Conservation (phyloP, 2,113 vertebrate genomes). For the Rallus limicola region DNA sequence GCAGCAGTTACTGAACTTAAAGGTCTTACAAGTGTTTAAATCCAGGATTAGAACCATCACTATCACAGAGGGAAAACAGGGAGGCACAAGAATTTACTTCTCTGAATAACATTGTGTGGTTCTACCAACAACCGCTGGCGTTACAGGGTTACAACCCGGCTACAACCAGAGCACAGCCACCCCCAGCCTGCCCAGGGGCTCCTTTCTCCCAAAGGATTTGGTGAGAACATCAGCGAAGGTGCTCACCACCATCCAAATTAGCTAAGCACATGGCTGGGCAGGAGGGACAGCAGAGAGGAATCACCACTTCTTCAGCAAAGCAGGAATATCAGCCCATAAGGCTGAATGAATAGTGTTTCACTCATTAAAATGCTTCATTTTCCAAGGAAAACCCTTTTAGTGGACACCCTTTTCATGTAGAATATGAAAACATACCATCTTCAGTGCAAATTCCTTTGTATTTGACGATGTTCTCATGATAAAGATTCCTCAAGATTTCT, state of each 20-base stretch:
- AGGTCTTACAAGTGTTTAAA: background rate
- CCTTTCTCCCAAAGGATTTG: no score
- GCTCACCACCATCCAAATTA: background rate
- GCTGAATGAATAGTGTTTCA: background rate
- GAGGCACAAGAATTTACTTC: background rate
- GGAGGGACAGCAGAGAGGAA: background rate
- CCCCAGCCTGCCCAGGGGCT: background rate
- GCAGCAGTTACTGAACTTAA: background rate
- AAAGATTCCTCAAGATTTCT: constrained; percentile 92
- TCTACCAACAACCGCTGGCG: background rate
- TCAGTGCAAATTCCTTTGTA: constrained; percentile 97
- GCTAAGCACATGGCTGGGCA: background rate
- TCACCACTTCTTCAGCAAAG: background rate
- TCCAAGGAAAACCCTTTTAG: background rate
- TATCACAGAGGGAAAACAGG: background rate
- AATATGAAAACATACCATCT: constrained; percentile 79
- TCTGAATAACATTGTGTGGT: accelerated
- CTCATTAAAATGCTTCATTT: background rate
- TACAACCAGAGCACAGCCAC: background rate
- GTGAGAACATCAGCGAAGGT: background rate
- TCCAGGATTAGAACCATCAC: background rate
- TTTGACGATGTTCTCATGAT: constrained; percentile 97
- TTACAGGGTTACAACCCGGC: background rate
- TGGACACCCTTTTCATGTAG: background rate
- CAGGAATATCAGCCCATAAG: background rate